Evolutionary conservation across 2,113 vertebrate species (phyloP).

Genomic region (Propithecus coquereli): DNA sequence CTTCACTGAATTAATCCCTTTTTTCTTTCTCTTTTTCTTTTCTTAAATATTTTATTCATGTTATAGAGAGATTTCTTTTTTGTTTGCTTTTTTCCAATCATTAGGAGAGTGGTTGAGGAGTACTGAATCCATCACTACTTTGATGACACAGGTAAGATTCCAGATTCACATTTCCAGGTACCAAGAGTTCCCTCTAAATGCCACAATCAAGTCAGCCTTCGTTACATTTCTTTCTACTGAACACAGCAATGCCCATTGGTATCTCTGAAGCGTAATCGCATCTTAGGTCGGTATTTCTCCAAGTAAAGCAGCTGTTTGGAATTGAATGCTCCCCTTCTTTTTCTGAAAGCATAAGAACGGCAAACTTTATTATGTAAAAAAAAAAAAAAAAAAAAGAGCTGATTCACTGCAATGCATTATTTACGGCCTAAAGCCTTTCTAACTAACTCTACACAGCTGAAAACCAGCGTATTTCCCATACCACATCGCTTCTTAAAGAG

Average conservation of each 20-base stretch:
- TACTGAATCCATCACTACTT: constrained; percentile 78
- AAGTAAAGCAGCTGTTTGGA: constrained; percentile 99
- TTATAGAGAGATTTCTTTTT: constrained; percentile 68
- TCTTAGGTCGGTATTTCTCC: constrained; percentile 99
- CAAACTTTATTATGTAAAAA: neutral
- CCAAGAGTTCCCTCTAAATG: constrained; percentile 83
- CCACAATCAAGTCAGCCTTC: constrained; percentile 76
- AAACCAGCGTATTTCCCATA: neutral
- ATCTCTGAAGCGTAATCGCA: constrained; percentile 96
- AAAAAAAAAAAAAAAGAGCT: neutral
- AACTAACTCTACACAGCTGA: neutral
- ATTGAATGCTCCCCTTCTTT: constrained; percentile 99
- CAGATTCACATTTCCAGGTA: constrained; percentile 88
- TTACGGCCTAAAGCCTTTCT: neutral
- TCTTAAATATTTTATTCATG: constrained; percentile 73
- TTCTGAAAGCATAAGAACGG: constrained; percentile 84
- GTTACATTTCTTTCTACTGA: constrained; percentile 85
- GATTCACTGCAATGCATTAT: neutral
- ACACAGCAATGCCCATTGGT: constrained; percentile 96
- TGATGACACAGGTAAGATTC: constrained; percentile 78
- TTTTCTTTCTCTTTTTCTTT: constrained; percentile 66
- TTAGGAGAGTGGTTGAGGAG: constrained; percentile 78
- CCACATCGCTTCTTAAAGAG: neutral
- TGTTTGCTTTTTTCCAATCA: constrained; percentile 76
- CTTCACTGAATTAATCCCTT: constrained; percentile 83